Conservation (phyloP, 2,113 vertebrate genomes). For the Tyto alba region DNA sequence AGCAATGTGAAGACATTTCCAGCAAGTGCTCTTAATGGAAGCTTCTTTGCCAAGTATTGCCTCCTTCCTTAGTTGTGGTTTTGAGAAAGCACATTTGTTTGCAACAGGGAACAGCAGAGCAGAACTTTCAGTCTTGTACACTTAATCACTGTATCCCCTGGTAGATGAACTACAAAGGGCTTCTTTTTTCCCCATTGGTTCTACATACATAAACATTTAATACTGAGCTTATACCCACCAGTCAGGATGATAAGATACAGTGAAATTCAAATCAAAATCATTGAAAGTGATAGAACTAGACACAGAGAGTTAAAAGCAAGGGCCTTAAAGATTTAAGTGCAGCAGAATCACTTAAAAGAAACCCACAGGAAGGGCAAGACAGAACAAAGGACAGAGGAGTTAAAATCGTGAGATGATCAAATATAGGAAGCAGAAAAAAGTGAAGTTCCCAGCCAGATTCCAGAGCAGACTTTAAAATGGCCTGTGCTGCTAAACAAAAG, state of each 20-base stretch:
- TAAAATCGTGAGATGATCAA: background rate
- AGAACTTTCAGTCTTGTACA: background rate
- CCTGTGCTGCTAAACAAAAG: background rate
- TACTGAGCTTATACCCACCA: background rate
- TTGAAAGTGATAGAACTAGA: background rate
- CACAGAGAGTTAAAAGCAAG: background rate
- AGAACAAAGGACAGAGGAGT: background rate
- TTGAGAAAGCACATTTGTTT: background rate
- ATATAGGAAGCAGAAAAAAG: background rate
- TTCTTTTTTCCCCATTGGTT: background rate
- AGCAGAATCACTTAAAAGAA: background rate
- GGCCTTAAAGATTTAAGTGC: background rate
- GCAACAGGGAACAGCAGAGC: background rate
- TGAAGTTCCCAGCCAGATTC: background rate
- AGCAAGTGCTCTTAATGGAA: slow-evolving; percentile 41
- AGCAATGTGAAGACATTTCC: slow-evolving; percentile 11
- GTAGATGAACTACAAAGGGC: background rate
- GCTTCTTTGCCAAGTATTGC: slow-evolving; percentile 8
- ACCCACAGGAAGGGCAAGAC: background rate
- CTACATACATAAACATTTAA: background rate
- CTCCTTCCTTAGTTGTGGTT: background rate
- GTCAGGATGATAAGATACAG: background rate
- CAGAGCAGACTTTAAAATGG: background rate
- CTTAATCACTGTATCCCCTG: background rate
- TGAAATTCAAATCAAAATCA: background rate